Percentiles rank a stretch among this genome's conserved stretches.
phyloP scores from a whole-genome alignment of 2,113 vertebrate species.

The Cinclus cinclus region DNA sequence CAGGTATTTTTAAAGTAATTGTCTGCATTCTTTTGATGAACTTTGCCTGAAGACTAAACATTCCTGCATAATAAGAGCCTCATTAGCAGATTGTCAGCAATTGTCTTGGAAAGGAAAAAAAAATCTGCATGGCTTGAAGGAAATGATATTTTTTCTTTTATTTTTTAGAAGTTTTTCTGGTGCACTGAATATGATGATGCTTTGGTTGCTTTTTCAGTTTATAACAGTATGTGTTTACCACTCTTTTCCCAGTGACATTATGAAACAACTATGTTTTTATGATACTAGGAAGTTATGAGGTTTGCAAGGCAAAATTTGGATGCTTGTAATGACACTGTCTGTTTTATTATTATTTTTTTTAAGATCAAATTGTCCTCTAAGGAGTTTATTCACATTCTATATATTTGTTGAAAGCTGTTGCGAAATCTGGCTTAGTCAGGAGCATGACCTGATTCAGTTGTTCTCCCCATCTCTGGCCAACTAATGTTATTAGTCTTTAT shows the following conservation, averaged over 20 bases:
- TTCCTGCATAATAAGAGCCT: conserved; percentile 28
- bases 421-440: neutral
- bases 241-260: neutral
- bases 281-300: neutral
- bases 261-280: neutral
- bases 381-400: neutral
- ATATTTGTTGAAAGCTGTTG: neutral
- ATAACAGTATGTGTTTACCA: neutral
- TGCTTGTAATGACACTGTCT: neutral
- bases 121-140: neutral
- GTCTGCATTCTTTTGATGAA: conserved; percentile 40
- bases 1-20: neutral
- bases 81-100: neutral
- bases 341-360: neutral
- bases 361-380: neutral
- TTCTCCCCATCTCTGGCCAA: neutral
- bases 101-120: neutral
- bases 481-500: neutral
- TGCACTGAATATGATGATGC: neutral
- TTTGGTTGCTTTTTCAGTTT: neutral
- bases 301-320: neutral
- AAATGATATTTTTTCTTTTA: neutral
- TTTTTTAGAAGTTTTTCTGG: neutral
- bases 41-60: conserved; percentile 47
- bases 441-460: neutral